These are phyloP conservation scores for Delphinapterus leucas DNA, from an alignment of 2,113 vertebrate species.

Conservation along the genomic window DNA sequence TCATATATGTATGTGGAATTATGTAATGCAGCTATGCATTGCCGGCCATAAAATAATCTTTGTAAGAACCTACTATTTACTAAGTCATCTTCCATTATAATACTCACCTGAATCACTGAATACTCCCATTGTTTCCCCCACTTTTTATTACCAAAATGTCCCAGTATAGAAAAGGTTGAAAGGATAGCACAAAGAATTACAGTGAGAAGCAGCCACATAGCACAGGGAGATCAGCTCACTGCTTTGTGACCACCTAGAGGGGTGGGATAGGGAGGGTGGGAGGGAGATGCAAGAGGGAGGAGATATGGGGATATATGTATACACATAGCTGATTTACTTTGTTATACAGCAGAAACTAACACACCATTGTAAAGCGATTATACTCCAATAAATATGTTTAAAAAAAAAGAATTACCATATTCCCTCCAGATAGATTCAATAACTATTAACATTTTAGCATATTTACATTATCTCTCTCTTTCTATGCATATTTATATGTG, in stretches of 20 bases:
- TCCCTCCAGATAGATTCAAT: neutral
- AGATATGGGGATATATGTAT: no score
- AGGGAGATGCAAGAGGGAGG: no score
- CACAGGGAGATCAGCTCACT: no score
- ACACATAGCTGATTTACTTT: no score
- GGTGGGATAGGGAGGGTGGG: no score
- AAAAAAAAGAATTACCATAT: neutral
- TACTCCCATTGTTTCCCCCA: neutral
- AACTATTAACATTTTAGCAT: neutral
- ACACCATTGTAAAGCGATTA: no score
- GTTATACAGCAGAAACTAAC: no score
- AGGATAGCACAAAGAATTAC: neutral
- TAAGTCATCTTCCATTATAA: neutral
- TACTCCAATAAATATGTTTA: no score
- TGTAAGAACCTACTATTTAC: neutral
- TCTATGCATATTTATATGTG: neutral
- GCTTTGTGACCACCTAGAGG: no score
- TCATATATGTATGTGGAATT: neutral
- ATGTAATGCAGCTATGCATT: neutral
- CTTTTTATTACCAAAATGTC: neutral
- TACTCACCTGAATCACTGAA: neutral
- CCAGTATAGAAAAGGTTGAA: neutral
- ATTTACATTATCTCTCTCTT: neutral
- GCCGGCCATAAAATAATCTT: neutral
- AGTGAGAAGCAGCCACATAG: no score